phyloP scores from a whole-genome alignment of 2,113 vertebrate species.

The Corvus cornix region DNA sequence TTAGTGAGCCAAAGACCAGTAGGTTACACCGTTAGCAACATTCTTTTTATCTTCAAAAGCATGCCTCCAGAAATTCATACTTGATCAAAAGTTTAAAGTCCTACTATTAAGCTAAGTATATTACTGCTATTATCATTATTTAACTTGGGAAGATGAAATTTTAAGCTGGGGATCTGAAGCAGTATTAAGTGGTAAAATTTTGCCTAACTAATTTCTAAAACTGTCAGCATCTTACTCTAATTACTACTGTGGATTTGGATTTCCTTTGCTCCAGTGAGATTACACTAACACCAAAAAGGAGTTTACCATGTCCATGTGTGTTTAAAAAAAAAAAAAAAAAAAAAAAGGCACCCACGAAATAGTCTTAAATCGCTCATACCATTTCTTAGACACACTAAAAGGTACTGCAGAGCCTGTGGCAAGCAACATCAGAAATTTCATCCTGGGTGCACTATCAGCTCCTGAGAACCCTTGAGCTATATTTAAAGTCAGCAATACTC shows the following conservation, averaged over 20 bases:
- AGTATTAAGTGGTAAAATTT: neutral
- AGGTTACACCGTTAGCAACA: neutral
- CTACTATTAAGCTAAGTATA: neutral
- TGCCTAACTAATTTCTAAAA: neutral
- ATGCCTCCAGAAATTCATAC: neutral
- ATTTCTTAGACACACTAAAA: neutral
- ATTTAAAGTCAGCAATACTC: neutral
- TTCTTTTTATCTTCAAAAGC: neutral
- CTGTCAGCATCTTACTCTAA: neutral
- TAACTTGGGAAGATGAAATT: neutral
- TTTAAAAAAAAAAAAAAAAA: neutral
- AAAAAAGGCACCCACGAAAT: neutral
- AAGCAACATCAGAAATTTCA: neutral
- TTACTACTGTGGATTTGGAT: neutral
- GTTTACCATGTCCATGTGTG: neutral
- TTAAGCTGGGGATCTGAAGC: neutral
- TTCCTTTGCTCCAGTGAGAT: neutral
- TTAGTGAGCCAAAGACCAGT: neutral
- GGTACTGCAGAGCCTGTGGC: neutral
- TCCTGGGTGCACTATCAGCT: neutral
- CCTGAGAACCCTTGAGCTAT: neutral
- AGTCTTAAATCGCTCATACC: neutral
- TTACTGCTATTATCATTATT: neutral
- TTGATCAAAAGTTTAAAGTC: neutral
- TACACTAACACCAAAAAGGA: neutral